Conservation (phyloP, 2,888 invertebrate species). For the Patella pellucida region DNA sequence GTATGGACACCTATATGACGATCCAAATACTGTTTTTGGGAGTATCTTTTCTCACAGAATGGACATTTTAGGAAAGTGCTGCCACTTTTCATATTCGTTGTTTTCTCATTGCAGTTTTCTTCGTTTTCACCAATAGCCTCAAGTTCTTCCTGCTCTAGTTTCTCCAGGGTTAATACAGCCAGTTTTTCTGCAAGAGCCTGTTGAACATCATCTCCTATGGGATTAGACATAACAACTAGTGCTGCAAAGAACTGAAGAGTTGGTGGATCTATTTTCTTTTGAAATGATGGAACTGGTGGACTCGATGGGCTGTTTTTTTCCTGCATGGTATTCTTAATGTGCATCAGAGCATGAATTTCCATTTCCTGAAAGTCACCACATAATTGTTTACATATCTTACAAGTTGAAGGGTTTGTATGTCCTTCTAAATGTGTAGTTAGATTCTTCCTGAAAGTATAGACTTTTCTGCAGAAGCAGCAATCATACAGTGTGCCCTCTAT, state of each 20-base stretch:
- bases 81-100: not conserved
- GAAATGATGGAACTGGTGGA: not conserved
- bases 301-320: not conserved
- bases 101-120: not conserved
- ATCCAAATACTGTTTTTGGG: conserved; percentile 1
- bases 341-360: not conserved
- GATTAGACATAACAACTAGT: not conserved
- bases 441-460: not conserved
- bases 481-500: not conserved
- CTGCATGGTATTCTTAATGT: not conserved
- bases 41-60: not conserved
- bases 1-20: not conserved
- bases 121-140: not conserved
- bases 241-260: conserved; percentile 3
- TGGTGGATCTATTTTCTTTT: not conserved
- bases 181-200: conserved; percentile 2
- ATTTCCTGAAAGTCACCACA: not conserved
- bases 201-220: conserved; percentile 1
- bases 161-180: not conserved
- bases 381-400: not conserved
- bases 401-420: not conserved
- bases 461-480: not conserved
- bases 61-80: not conserved
- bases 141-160: not conserved
- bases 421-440: conserved; percentile 1